phyloP scores from a whole-genome alignment of 1,140 invertebrate genomes.

The Hesperophylax magnus region DNA sequence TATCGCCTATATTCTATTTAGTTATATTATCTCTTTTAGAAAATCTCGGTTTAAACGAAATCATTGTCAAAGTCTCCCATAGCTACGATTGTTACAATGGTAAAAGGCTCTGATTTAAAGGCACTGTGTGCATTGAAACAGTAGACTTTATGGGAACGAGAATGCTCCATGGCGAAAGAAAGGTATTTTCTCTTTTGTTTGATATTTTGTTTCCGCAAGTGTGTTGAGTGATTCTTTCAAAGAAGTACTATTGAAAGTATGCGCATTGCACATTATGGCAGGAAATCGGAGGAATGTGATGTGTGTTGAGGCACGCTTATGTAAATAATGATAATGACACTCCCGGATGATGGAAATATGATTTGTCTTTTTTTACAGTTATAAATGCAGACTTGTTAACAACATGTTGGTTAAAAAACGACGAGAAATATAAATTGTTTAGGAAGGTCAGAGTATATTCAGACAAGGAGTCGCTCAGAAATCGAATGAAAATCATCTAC shows the following conservation, averaged over 20 bases:
- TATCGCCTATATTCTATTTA: too few species aligned
- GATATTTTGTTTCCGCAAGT: neutral
- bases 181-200: constrained; percentile 16
- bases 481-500: too few species aligned
- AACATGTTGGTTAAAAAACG: too few species aligned
- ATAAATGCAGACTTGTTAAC: too few species aligned
- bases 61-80: neutral
- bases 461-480: too few species aligned
- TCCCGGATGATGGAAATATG: neutral
- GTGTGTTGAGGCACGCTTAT: too few species aligned
- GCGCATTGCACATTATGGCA: too few species aligned
- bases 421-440: too few species aligned
- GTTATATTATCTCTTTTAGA: neutral
- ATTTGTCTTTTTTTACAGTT: too few species aligned
- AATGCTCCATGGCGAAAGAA: neutral
- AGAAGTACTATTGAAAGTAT: too few species aligned
- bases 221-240: neutral
- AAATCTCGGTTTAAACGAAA: neutral
- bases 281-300: too few species aligned
- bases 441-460: too few species aligned
- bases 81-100: neutral
- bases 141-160: neutral
- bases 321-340: neutral
- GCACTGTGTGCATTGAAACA: neutral
- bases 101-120: constrained; percentile 8